Evolutionary conservation across 1,140 invertebrate species (phyloP), one percentile per base, ranked within the genome.

Genomic region (Tetragonula clypearis): DNA sequence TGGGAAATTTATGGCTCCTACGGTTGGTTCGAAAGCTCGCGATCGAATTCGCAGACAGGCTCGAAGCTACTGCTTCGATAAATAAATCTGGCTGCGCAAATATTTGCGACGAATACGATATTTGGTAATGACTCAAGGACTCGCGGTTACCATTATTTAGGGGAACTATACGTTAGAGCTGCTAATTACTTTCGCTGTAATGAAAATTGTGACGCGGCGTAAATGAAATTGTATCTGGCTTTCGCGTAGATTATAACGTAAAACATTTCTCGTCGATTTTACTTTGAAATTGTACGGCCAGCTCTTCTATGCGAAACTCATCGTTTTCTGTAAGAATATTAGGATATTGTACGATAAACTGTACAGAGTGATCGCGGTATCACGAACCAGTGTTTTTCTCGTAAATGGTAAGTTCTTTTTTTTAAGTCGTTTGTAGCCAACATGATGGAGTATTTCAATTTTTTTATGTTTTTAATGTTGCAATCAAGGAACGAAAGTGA

Each of bases 91-190:
- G 79, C 1, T 23, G n/a, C 6, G 56, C 14, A 81, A 81, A 74
- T 81, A 49, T 81, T 81, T 81, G 69, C n/a, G 26, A 5, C n/a
- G 49, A 41, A 62, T 41, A 14, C n/a, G 14, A 56, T 26, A 12
- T 12, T 0, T 2, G n/a, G 5, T 19, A 19, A n/a, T 35, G 53
- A n/a, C 35, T 71, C 30, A n/a, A 80, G 21, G 53, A 58, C n/a
- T 35, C 77, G 8, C 26, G 65, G 41, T 68, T 68, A 15, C 26
- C 49, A 21, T 0, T 4, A 56, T 79, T 55, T 35, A 79, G 8
- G 8, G 14, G 9, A 3, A 14, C 78, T 49, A 49, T 11, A 69
- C 30, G 8, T 56, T 71, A 19, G 49, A 23, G 49, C 9, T n/a
- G 21, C 17, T 79, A 79, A 69, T 49, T 49, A 49, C 17, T 30